These are phyloP conservation scores for Pollimyrus isidori DNA, from an alignment of 2,113 vertebrate genomes.

Conservation along the genomic window DNA sequence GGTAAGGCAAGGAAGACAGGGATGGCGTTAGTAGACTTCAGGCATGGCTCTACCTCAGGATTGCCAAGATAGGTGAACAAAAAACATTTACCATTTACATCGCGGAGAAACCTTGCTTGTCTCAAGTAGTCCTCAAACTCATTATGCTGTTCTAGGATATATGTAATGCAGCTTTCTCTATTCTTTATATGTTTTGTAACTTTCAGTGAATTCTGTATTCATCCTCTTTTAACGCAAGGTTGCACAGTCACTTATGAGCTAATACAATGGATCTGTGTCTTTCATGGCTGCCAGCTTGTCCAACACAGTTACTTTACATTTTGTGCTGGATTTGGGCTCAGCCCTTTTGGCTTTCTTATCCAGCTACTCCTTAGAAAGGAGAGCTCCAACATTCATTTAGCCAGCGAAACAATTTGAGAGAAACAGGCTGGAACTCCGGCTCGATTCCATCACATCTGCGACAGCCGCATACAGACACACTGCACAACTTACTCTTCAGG, in stretches of 20 bases:
- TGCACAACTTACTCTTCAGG: conserved; percentile 79
- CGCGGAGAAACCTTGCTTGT: not conserved
- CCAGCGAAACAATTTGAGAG: not conserved
- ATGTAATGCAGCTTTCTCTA: not conserved
- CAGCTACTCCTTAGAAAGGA: not conserved
- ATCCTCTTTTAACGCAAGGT: not conserved
- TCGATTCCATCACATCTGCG: not conserved
- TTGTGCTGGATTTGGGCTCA: not conserved
- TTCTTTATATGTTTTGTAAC: not conserved
- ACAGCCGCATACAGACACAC: not conserved
- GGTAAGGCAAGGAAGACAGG: conserved; percentile 42
- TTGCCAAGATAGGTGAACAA: conserved; percentile 30
- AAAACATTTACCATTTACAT: not conserved
- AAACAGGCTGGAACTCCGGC: not conserved
- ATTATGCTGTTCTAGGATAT: not conserved
- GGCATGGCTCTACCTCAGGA: conserved; percentile 39
- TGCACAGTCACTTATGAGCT: not conserved
- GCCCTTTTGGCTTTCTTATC: not conserved
- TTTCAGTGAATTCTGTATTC: not conserved
- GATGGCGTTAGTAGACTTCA: conserved; percentile 18
- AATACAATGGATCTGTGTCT: not conserved
- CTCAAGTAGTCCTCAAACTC: not conserved
- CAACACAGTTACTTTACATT: not conserved
- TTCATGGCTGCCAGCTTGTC: not conserved
- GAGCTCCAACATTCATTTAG: not conserved